A percentile compares a stretch with the other conserved stretches of the same genome.
Conservation (phyloP, 1,140 invertebrate genomes). For the Drosophila virilis region DNA sequence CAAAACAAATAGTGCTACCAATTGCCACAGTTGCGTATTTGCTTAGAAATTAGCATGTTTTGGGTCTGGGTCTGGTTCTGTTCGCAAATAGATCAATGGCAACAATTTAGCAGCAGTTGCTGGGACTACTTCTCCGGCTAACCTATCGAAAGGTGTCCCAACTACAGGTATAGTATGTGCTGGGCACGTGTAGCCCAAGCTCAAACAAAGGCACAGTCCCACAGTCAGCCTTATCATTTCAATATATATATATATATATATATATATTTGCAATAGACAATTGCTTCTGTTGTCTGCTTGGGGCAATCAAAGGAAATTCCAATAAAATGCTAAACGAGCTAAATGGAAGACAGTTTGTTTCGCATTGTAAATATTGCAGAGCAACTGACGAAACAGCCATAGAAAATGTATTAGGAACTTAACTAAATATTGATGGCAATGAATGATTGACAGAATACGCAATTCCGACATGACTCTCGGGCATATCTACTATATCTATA, state of each 20-base stretch:
- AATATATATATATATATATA: background rate
- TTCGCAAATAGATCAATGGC: slow-evolving; percentile 22
- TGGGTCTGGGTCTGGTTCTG: background rate
- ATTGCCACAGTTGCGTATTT: slow-evolving; percentile 27
- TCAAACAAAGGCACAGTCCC: background rate
- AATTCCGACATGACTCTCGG: too few relatives aligned
- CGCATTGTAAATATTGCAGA: slow-evolving; percentile 27
- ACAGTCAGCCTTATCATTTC: slow-evolving; percentile 3
- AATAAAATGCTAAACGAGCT: slow-evolving; percentile 53
- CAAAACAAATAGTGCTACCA: slow-evolving; percentile 33
- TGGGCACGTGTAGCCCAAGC: slow-evolving; percentile 5
- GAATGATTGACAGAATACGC: background rate
- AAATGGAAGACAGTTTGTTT: slow-evolving; percentile 28
- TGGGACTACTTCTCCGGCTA: background rate
- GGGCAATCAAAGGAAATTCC: slow-evolving; percentile 49
- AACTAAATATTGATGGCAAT: slow-evolving; percentile 1
- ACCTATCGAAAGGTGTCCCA: background rate
- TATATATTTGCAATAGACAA: slow-evolving; percentile 21
- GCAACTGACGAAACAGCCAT: background rate
- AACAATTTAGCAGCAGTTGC: background rate
- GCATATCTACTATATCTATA: background rate
- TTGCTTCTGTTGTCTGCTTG: slow-evolving; percentile 19
- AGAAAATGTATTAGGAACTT: background rate
- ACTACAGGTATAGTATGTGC: background rate
- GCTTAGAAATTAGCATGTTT: slow-evolving; percentile 37